Evolutionary conservation across 2,113 vertebrate species (phyloP).

Genomic region (Eublepharis macularius): DNA sequence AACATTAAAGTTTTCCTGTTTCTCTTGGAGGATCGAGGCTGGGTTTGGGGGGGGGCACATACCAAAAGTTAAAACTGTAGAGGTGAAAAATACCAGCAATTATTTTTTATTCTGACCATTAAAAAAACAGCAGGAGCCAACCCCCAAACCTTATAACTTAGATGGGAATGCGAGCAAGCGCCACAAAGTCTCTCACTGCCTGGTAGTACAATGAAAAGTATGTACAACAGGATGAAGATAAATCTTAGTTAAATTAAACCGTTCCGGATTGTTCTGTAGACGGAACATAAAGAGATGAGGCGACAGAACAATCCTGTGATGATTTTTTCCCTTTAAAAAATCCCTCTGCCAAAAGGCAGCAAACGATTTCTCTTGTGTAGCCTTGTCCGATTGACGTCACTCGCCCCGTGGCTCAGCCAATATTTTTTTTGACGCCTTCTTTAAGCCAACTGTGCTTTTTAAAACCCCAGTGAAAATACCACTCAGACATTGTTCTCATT

Average conservation of each 20-base stretch:
- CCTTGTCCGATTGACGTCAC: slow-evolving; percentile 44
- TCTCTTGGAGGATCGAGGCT: no score
- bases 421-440: slow-evolving; percentile 5
- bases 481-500: slow-evolving; percentile 36
- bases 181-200: no score
- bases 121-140: background rate
- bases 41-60: no score
- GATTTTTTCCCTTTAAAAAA: background rate
- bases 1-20: no score
- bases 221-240: background rate
- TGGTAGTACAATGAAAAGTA: background rate
- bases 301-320: slow-evolving; percentile 9
- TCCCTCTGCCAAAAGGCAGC: background rate
- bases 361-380: slow-evolving; percentile 21
- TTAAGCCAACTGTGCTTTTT: slow-evolving; percentile 12
- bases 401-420: slow-evolving; percentile 31
- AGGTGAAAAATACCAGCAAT: background rate
- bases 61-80: background rate
- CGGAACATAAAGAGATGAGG: slow-evolving; percentile 12
- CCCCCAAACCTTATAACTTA: background rate
- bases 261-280: slow-evolving; percentile 22
- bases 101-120: background rate
- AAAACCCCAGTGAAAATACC: slow-evolving; percentile 56
- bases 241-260: slow-evolving; percentile 16
- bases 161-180: background rate